These are phyloP conservation scores for Diachrysia chrysitis DNA, from an alignment of 2,888 invertebrate genomes.

Conservation along the genomic window DNA sequence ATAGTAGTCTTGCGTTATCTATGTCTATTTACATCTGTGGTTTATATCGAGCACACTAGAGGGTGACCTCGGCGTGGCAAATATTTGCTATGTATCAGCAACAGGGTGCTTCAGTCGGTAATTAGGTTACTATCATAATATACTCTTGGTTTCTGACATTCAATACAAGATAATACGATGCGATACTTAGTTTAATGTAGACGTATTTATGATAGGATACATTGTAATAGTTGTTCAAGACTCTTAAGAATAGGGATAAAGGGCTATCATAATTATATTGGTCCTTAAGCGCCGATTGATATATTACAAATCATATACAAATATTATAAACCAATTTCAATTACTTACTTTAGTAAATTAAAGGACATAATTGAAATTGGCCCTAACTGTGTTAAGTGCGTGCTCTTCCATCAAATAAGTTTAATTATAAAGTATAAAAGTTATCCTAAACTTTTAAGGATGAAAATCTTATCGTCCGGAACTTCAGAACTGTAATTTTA, in stretches of 20 bases:
- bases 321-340: too few relatives aligned
- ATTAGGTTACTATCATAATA: constrained; percentile 18
- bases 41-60: not conserved
- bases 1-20: too few relatives aligned
- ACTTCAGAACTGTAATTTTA: not conserved
- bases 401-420: not conserved
- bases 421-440: not conserved
- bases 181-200: not conserved
- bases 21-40: not conserved
- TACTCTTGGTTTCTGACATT: constrained; percentile 10
- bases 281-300: not conserved
- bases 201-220: not conserved
- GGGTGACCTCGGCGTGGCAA: constrained; percentile 9
- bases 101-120: constrained; percentile 10
- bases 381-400: not conserved
- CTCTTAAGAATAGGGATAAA: not conserved
- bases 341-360: too few relatives aligned
- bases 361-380: not conserved
- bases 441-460: not conserved
- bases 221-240: not conserved
- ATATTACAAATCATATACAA: too few relatives aligned
- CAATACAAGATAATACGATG: not conserved
- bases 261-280: not conserved
- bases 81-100: constrained; percentile 32
- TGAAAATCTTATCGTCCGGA: not conserved